phyloP scores from a whole-genome alignment of 2,888 invertebrate species.

The Caenorhabditis wallacei region DNA sequence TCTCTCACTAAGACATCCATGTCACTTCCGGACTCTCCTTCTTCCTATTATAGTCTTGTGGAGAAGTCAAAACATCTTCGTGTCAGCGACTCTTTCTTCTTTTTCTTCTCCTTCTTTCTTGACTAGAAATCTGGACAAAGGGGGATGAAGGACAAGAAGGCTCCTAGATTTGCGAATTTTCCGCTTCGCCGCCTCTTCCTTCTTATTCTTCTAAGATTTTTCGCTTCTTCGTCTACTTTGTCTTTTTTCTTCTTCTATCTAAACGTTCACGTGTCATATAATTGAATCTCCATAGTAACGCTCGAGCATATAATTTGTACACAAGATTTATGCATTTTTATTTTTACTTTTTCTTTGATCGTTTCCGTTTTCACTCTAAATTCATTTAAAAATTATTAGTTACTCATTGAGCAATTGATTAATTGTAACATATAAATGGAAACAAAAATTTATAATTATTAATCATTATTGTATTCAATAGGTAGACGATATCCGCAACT shows the following conservation, averaged over 20 bases:
- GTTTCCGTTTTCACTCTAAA: too few relatives aligned
- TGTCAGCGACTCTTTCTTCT: constrained; percentile 15
- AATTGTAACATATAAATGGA: too few relatives aligned
- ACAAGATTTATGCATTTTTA: too few relatives aligned
- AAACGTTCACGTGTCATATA: neutral
- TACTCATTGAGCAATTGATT: too few relatives aligned
- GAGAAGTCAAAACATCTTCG: constrained; percentile 44
- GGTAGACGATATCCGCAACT: too few relatives aligned
- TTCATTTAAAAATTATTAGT: too few relatives aligned
- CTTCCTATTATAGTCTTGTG: constrained; percentile 4
- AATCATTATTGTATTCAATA: too few relatives aligned
- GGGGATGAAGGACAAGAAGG: constrained; percentile 5
- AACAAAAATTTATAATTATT: too few relatives aligned
- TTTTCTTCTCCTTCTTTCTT: neutral
- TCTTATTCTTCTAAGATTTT: constrained; percentile 21
- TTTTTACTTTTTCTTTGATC: too few relatives aligned
- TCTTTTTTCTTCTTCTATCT: constrained; percentile 20
- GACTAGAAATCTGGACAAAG: constrained; percentile 22
- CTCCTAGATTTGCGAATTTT: constrained; percentile 34
- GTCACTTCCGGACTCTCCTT: constrained; percentile 34
- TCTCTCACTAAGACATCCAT: constrained; percentile 28
- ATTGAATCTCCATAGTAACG: neutral
- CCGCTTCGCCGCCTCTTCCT: constrained; percentile 51
- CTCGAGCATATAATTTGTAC: too few relatives aligned
- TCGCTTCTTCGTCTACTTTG: constrained; percentile 1